Evolutionary conservation across 1,140 invertebrate genomes (phyloP), one percentile per base, ranked within the genome.

Genomic region (Forficula auricularia): DNA sequence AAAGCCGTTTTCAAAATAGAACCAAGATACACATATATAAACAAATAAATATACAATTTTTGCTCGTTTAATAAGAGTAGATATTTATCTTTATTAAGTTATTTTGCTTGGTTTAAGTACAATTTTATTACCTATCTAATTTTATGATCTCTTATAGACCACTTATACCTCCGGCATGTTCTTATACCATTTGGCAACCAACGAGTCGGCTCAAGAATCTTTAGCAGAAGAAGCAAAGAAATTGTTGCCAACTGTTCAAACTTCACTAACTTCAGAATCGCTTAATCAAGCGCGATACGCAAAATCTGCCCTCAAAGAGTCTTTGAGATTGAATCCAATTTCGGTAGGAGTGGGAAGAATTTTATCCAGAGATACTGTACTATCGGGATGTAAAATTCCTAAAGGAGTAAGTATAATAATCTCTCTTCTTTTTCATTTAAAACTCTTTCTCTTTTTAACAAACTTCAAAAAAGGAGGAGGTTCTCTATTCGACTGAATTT

Each of bases 381-480:
- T 98, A 36, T 79, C 74, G 47, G 84, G 80, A 32, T 95, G 87
- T 63, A 57, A 69, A 37, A 74, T 96, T 45, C 90, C 89, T 10
- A 74, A 79, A 61, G 79, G 75, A 44, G 88, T 92, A 70, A 73
- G 73, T 62, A n/a, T n/a, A n/a, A n/a, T n/a, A n/a, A n/a, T n/a
- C n/a, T n/a, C n/a, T n/a, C 38, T 38, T 36, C 9, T 43, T 39
- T 40, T 34, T 3, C 31, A 42, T 48, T 46, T 40, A 40, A 8
- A n/a, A n/a, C n/a, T n/a, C n/a, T n/a, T n/a, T n/a, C n/a, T n/a
- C n/a, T n/a, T n/a, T n/a, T n/a, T n/a, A n/a, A n/a, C n/a, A n/a
- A n/a, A n/a, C n/a, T n/a, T n/a, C n/a, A n/a, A n/a, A n/a, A n/a
- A n/a, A n/a, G n/a, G n/a, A n/a, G n/a, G n/a, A n/a, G n/a, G n/a